phyloP scores from a whole-genome alignment of 1,140 invertebrate species.

The Calycopis cecrops region DNA sequence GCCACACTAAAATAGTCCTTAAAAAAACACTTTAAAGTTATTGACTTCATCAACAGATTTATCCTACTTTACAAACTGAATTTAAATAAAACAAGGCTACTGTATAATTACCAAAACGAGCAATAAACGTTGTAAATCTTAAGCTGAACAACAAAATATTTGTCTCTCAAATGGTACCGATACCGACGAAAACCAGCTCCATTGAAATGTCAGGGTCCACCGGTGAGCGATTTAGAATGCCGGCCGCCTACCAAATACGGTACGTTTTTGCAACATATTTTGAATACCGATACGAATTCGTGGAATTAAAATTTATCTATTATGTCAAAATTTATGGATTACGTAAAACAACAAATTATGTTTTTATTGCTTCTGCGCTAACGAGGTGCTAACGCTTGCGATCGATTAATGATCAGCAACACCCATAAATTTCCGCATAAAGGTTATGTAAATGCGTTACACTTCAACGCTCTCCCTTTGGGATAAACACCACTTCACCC shows the following conservation, averaged over 20 bases:
- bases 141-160: slow-evolving; percentile 10
- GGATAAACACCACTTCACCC: no score
- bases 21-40: no score
- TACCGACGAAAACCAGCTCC: slow-evolving; percentile 17
- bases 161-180: slow-evolving; percentile 5
- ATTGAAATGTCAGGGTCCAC: slow-evolving; percentile 65
- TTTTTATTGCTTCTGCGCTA: no score
- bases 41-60: no score
- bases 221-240: slow-evolving; percentile 43
- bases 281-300: slow-evolving; percentile 20
- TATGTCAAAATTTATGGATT: not conserved
- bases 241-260: slow-evolving; percentile 36
- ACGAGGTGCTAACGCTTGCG: no score
- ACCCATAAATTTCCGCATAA: no score
- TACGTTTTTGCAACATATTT: slow-evolving; percentile 32
- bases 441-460: no score
- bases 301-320: not conserved
- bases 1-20: no score
- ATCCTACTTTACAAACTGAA: no score
- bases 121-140: not conserved
- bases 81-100: not conserved
- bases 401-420: no score
- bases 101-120: not conserved
- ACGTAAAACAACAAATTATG: not conserved
- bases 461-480: no score